Base-by-base conservation (phyloP, 1,140 invertebrate genomes). In the Panagrolaimus sp. region DNA sequence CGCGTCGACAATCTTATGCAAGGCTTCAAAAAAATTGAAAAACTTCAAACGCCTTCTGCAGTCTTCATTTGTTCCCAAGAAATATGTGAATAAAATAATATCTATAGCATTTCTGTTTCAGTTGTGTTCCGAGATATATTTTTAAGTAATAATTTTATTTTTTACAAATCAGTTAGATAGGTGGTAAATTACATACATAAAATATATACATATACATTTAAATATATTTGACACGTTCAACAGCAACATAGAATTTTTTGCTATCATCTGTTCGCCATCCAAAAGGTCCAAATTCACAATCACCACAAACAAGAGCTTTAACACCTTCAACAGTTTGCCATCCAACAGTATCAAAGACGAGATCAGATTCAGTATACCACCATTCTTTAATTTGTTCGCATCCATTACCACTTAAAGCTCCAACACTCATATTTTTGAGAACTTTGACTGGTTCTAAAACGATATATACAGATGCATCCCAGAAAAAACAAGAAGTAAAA, bases 241-340 rank as follows among this genome's bases (percentile, higher is more conserved):
- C 74, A 27, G 74, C 71, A 44, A 75, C 71, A 23, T 66, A 74
- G 61, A 78, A 76, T 27, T 68, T 76, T 27, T 70, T 76, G 57
- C 69, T 67, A 23, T 77, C 51, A 14, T 67, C 68, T 5, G 66
- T 65, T 16, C 74, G 63, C 16, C 65, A 66, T 9, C 74, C 74
- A 46, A 77, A 66, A n/a, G 74, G 74, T 1, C 74, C 74, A 23
- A 77, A 66, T 65, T 78, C 74, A 42, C 74, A 76, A 43, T 76
- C 74, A 8, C 75, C 74, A 63, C 76, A 73, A 66, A 78, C 74
- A 23, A 76, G 47, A 1, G 65, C 57, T 64, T 78, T 76, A 45
- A 66, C 68, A 13, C 62, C 77, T 27, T 76, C 71, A 13, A 76
- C 53, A 16, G 74, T 76, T 63, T 78, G 72, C 75, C 74, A 77